phyloP scores from a whole-genome alignment of 2,888 invertebrate genomes.

The Eupithecia subumbrata region DNA sequence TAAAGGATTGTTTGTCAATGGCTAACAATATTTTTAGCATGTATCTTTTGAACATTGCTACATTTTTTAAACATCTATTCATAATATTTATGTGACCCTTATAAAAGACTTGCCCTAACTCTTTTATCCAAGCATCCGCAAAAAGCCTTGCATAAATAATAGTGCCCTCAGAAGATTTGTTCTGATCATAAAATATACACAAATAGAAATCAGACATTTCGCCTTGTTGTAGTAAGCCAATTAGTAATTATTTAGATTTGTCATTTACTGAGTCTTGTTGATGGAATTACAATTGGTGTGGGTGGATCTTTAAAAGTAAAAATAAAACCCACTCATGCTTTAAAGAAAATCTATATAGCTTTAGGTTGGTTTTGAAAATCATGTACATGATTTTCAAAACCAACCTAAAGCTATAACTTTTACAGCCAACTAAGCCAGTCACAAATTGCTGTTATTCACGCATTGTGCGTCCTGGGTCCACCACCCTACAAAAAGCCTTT shows the following conservation, averaged over 20 bases:
- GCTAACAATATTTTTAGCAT: not conserved
- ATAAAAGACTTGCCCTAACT: not conserved
- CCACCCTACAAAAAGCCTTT: slow-evolving; percentile 28
- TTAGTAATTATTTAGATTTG: not conserved
- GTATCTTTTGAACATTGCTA: not conserved
- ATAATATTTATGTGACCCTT: not conserved
- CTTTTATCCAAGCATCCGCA: not conserved
- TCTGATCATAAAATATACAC: not conserved
- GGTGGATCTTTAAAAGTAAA: not conserved
- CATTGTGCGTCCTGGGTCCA: slow-evolving; percentile 5
- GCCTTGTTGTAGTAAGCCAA: not conserved
- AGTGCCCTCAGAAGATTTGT: not conserved
- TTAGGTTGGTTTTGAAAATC: too few relatives aligned
- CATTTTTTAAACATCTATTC: not conserved
- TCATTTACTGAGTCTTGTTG: not conserved
- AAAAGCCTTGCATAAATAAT: not conserved
- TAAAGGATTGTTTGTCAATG: not conserved
- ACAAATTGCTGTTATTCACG: slow-evolving; percentile 7
- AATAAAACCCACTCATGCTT: not conserved
- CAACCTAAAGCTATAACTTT: not conserved
- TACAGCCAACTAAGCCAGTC: not conserved
- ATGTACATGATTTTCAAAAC: not conserved
- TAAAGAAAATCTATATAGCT: not conserved
- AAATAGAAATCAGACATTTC: not conserved
- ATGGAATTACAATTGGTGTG: not conserved